Percentiles rank a stretch among this genome's conserved stretches.
Evolutionary conservation across 2,113 vertebrate species (phyloP).

Genomic region (Lycaon pictus): DNA sequence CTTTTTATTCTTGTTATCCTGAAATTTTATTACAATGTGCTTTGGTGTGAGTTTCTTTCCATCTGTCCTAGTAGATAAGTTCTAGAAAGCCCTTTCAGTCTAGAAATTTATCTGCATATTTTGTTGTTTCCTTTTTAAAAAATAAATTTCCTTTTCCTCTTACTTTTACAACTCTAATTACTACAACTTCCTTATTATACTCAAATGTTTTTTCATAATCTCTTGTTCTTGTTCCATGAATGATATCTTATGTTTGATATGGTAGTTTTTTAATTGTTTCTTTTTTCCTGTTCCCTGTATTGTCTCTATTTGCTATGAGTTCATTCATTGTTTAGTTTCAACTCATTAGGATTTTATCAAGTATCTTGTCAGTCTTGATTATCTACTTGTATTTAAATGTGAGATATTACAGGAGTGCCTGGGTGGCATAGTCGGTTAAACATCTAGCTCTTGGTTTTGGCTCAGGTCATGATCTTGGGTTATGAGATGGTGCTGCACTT

Average conservation of each 20-base stretch:
- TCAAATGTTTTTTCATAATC: not conserved
- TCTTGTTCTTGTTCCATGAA: not conserved
- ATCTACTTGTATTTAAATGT: not conserved
- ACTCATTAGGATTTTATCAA: not conserved
- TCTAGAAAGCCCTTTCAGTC: not conserved
- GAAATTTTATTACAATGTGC: not conserved
- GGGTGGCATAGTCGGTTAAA: not conserved
- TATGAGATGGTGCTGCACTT: not conserved
- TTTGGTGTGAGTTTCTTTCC: not conserved
- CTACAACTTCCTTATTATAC: not conserved
- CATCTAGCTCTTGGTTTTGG: not conserved
- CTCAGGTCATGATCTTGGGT: not conserved
- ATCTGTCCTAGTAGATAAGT: not conserved
- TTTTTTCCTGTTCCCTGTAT: not conserved
- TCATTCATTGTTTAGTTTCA: conserved; percentile 37
- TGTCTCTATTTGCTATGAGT: not conserved
- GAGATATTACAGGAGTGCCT: not conserved
- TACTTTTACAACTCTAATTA: not conserved
- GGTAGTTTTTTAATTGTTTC: not conserved
- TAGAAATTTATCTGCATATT: not conserved
- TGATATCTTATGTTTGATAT: not conserved
- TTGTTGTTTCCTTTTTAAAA: not conserved
- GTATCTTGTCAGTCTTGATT: not conserved
- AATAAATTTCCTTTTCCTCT: not conserved
- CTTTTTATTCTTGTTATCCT: not conserved